These are phyloP conservation scores for Polypedilum pembai DNA, from an alignment of 1,140 invertebrate species.

Conservation along the genomic window DNA sequence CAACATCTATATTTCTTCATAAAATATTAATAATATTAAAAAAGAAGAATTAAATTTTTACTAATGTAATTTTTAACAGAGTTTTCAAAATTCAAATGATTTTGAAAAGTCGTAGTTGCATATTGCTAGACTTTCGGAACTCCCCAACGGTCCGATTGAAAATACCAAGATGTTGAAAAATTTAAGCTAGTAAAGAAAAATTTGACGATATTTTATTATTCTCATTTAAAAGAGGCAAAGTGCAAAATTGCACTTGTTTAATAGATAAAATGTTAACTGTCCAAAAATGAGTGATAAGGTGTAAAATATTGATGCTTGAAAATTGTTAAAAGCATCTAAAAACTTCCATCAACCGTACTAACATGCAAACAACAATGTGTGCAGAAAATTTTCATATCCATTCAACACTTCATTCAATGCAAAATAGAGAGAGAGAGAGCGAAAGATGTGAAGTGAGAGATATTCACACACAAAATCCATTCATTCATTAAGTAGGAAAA, in stretches of 20 bases:
- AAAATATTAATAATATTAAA: too few species aligned
- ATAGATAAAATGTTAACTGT: background rate
- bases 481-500: slow-evolving; percentile 19
- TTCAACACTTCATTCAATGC: background rate
- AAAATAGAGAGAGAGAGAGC: background rate
- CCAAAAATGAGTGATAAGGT: background rate
- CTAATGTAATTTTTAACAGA: too few species aligned
- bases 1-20: too few species aligned
- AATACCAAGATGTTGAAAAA: too few species aligned
- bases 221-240: background rate
- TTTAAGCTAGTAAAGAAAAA: too few species aligned
- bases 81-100: too few species aligned
- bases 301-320: slow-evolving; percentile 15
- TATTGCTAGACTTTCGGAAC: too few species aligned
- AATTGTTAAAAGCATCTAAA: background rate
- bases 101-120: too few species aligned
- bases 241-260: background rate
- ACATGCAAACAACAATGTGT: background rate
- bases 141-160: too few species aligned
- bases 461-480: background rate
- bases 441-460: background rate
- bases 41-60: too few species aligned
- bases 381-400: background rate
- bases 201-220: too few species aligned
- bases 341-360: background rate